Evolutionary conservation across 2,797 vertebrate species (phyloP).

Genomic region (Brachyrhaphis roseni): DNA sequence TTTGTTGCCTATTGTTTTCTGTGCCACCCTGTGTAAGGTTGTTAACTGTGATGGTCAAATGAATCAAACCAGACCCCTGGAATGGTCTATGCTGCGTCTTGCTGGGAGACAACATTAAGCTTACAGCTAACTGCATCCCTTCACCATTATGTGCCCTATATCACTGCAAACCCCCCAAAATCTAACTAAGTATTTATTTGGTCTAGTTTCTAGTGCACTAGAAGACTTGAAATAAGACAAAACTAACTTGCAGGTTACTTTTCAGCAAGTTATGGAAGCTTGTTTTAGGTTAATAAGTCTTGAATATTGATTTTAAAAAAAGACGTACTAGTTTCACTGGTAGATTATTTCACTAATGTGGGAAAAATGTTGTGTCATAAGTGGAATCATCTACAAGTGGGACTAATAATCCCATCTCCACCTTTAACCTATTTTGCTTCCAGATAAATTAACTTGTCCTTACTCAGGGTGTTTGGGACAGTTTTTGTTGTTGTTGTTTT

Average conservation of each 20-base stretch:
- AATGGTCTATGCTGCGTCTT: neutral
- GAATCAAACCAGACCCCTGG: neutral
- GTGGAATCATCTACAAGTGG: no score
- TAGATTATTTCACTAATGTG: neutral
- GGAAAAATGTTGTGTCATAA: no score
- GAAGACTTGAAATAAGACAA: no score
- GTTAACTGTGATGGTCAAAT: neutral
- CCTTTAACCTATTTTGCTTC: neutral
- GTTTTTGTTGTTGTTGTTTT: conserved; percentile 15
- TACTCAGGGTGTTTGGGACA: conserved; percentile 6
- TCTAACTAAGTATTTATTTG: no score
- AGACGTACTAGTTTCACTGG: neutral
- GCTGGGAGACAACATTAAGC: neutral
- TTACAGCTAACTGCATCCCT: neutral
- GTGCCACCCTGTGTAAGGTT: neutral
- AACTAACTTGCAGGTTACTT: no score
- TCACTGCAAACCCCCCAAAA: no score
- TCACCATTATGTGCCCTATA: neutral
- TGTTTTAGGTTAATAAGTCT: no score
- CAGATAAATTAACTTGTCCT: conserved; percentile 5
- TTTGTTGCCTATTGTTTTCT: neutral
- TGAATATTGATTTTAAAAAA: no score
- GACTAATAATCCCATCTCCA: neutral
- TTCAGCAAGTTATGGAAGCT: no score
- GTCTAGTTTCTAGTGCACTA: no score